Percentiles rank a stretch among this genome's conserved stretches.
phyloP scores from a whole-genome alignment of 2,797 vertebrate species.

The Anguilla marmorata region DNA sequence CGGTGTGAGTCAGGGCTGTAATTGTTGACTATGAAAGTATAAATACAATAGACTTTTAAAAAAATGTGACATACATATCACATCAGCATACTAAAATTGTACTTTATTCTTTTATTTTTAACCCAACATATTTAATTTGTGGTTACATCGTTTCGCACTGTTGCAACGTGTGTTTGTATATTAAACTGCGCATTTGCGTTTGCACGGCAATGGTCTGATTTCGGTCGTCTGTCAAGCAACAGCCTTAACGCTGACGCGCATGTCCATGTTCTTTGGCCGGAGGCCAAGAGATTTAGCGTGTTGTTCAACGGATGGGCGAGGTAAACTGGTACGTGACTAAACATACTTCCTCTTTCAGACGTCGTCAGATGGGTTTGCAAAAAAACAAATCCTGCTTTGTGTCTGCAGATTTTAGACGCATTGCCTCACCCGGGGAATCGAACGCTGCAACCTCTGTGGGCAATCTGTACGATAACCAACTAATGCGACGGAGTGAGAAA shows the following conservation, averaged over 20 bases:
- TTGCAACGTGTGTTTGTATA: not conserved
- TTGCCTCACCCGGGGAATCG: conserved; percentile 77
- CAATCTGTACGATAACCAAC: not conserved
- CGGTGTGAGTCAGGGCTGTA: not conserved
- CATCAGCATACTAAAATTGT: not conserved
- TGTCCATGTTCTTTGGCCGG: conserved; percentile 37
- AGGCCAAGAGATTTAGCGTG: conserved; percentile 41
- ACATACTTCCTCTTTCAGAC: conserved; percentile 85
- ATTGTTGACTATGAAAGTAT: not conserved
- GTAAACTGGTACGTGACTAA: conserved; percentile 76
- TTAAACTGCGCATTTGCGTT: not conserved
- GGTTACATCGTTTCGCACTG: not conserved
- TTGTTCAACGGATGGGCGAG: conserved; percentile 63
- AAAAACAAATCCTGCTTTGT: conserved; percentile 83
- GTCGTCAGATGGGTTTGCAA: conserved; percentile 77
- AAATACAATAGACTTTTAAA: not conserved
- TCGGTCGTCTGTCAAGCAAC: not conserved
- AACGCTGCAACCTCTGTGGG: conserved; percentile 24
- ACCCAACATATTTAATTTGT: not conserved
- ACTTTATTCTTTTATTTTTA: not conserved
- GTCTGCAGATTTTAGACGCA: conserved; percentile 72
- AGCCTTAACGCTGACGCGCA: conserved; percentile 23
- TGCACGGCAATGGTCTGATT: not conserved
- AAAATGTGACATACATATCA: not conserved
- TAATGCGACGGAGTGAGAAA: not conserved